These are phyloP conservation scores for Kuschelorhynchus macadamiae DNA, from an alignment of 2,888 invertebrate genomes.

Conservation along the genomic window DNA sequence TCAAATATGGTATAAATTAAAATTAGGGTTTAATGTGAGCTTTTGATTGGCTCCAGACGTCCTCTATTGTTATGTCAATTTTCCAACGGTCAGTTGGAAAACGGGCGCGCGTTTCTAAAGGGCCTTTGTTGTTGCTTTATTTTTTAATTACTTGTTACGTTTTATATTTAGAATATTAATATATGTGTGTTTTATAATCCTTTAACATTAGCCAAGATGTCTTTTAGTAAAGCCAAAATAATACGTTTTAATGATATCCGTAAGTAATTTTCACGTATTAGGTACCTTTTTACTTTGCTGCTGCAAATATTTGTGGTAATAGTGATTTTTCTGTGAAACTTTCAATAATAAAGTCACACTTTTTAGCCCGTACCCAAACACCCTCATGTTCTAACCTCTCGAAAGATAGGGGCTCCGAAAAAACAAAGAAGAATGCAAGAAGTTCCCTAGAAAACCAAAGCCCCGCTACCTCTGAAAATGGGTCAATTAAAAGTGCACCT, in stretches of 20 bases:
- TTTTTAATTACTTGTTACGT: neutral
- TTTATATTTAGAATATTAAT: too few relatives aligned
- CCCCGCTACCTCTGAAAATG: constrained; percentile 59
- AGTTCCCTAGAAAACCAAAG: constrained; percentile 65
- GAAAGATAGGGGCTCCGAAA: constrained; percentile 16
- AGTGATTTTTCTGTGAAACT: too few relatives aligned
- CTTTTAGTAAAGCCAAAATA: constrained; percentile 73
- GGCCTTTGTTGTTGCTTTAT: neutral
- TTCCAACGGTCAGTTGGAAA: constrained; percentile 33
- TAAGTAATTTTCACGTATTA: constrained; percentile 62
- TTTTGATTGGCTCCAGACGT: neutral
- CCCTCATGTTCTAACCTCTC: constrained; percentile 25
- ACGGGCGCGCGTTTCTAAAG: constrained; percentile 17
- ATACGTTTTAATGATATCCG: constrained; percentile 73
- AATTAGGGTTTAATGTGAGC: too few relatives aligned
- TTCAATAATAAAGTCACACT: too few relatives aligned
- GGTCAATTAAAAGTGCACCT: constrained; percentile 57
- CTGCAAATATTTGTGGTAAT: too few relatives aligned
- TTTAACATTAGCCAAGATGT: constrained; percentile 63
- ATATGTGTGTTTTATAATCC: neutral
- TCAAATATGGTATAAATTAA: too few relatives aligned
- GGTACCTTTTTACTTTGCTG: constrained; percentile 3
- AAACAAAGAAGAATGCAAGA: constrained; percentile 52
- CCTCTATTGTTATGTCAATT: constrained; percentile 20
- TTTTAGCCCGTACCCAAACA: constrained; percentile 9